Conservation (phyloP, 30 jellyfish, hydroid and myxozoan species). For the Aurelia aurita complex sp. Pacific region DNA sequence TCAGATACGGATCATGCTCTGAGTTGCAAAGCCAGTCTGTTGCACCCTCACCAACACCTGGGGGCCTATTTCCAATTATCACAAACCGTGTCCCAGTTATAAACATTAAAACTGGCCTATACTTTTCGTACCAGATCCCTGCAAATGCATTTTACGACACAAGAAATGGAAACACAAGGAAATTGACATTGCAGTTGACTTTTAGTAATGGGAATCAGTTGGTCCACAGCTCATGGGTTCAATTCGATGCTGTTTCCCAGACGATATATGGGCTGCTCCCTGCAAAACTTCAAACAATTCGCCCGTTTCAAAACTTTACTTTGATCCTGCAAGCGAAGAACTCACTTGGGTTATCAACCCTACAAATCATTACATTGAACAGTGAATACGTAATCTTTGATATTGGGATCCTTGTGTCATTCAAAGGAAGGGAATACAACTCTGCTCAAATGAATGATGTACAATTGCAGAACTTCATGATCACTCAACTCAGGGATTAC, state of each 20-base stretch:
- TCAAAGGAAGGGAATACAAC: conserved; percentile 60
- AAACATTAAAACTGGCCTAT: conserved; percentile 39
- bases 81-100: conserved; percentile 17
- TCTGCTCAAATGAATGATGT: conserved; percentile 50
- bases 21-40: not conserved
- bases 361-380: conserved; percentile 28
- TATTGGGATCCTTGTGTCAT: conserved; percentile 37
- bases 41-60: conserved; percentile 57
- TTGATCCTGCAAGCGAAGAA: conserved; percentile 68
- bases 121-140: conserved; percentile 52
- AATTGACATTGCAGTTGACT: conserved; percentile 35
- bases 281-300: conserved; percentile 33
- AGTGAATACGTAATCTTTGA: conserved; percentile 5
- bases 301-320: conserved; percentile 29
- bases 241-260: conserved; percentile 57
- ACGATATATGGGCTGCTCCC: conserved; percentile 53
- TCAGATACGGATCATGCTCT: conserved; percentile 49
- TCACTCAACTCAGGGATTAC: conserved; percentile 26
- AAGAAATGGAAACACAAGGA: conserved; percentile 72
- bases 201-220: conserved; percentile 21
- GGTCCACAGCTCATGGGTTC: conserved; percentile 57
- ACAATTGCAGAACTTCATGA: conserved; percentile 19
- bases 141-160: conserved; percentile 76
- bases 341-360: conserved; percentile 50
- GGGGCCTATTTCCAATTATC: conserved; percentile 48